Conservation (phyloP, 2,797 vertebrate species). For the Telmatherina bonti region DNA sequence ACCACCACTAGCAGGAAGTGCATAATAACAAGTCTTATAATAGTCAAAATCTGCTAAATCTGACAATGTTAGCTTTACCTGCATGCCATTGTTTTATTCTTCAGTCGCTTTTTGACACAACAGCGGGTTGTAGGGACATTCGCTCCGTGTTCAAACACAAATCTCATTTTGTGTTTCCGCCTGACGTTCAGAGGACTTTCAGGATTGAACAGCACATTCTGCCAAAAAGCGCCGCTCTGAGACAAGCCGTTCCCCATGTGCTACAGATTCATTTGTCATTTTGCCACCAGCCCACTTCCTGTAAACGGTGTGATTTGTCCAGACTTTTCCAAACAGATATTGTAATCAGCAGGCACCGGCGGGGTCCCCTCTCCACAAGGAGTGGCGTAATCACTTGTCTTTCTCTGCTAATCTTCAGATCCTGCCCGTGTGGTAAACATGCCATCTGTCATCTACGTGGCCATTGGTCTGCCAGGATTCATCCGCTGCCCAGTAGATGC, state of each 20-base stretch:
- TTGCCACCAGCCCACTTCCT: slow-evolving; percentile 22
- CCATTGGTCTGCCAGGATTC: slow-evolving; percentile 94
- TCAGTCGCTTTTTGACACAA: not conserved
- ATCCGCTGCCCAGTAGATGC: slow-evolving; percentile 98
- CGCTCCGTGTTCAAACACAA: not conserved
- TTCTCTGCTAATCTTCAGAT: slow-evolving; percentile 77
- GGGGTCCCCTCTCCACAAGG: slow-evolving; percentile 1
- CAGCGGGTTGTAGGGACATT: not conserved
- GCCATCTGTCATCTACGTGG: slow-evolving; percentile 95
- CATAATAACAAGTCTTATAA: too few species aligned
- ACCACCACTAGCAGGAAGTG: too few species aligned
- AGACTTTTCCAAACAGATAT: slow-evolving; percentile 4
- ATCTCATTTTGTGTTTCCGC: not conserved
- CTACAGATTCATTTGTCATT: slow-evolving; percentile 10
- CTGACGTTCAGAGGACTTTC: not conserved
- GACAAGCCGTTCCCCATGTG: slow-evolving; percentile 21
- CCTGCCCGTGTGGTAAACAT: slow-evolving; percentile 98
- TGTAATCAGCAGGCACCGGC: slow-evolving; percentile 6
- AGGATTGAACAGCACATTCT: not conserved
- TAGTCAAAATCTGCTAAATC: not conserved
- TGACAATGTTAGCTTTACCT: not conserved
- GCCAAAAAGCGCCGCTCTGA: slow-evolving; percentile 19
- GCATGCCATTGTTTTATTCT: too few species aligned
- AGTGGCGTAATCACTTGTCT: not conserved
- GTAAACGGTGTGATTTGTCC: slow-evolving; percentile 22